A percentile compares a stretch with the other conserved stretches of the same genome.
These are phyloP conservation scores for Tenthredo notha DNA, from an alignment of 2,888 invertebrate species.

Conservation along the genomic window DNA sequence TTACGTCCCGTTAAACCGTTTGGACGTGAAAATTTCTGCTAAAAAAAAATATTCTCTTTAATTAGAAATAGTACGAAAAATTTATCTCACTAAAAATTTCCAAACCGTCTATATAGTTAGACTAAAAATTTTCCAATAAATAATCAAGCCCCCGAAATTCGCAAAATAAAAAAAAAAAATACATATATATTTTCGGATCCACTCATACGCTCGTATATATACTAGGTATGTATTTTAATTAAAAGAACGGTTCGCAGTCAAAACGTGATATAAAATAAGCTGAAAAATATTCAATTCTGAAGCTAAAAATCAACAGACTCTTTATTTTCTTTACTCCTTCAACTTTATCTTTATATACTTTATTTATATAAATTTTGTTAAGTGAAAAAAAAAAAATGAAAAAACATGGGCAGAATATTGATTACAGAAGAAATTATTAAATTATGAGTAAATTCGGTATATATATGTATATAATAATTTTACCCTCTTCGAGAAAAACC, in stretches of 20 bases:
- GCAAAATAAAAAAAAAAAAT: not conserved
- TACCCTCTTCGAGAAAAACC: not conserved
- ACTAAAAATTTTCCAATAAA: not conserved
- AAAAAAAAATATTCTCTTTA: constrained; percentile 19
- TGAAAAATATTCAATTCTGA: not conserved
- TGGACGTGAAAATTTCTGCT: not conserved
- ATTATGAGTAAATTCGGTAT: not conserved
- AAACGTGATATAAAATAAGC: not conserved
- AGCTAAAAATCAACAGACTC: not conserved
- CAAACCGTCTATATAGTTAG: not conserved
- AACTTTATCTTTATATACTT: not conserved
- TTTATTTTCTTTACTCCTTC: not conserved
- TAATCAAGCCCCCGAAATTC: not conserved
- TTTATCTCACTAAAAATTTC: not conserved
- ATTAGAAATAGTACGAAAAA: not conserved
- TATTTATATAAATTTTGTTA: not conserved
- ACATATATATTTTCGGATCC: not conserved
- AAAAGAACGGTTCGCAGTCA: not conserved
- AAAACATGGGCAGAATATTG: not conserved
- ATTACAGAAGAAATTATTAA: not conserved
- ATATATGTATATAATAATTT: not conserved
- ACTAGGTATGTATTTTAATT: not conserved
- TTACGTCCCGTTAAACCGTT: not conserved
- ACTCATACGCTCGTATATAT: not conserved
- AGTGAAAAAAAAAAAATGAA: not conserved